Evolutionary conservation across 2,888 invertebrate species (phyloP).

Genomic region (Drosophila rubida): DNA sequence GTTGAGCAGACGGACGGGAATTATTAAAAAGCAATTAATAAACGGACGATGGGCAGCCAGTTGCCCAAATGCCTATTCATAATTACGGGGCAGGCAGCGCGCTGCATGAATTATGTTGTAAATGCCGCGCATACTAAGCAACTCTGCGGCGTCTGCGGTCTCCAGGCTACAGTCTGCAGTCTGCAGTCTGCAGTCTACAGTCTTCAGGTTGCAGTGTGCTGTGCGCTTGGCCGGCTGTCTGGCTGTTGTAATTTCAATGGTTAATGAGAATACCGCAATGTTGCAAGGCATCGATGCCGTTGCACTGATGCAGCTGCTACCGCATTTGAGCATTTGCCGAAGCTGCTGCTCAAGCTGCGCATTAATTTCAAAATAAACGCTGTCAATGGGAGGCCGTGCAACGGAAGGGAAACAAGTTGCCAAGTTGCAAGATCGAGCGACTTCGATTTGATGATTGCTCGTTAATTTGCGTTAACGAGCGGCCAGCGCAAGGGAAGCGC

Average conservation of each 20-base stretch:
- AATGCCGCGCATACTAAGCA: slow-evolving; percentile 70
- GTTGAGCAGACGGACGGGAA: slow-evolving; percentile 48
- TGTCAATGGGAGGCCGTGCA: slow-evolving; percentile 39
- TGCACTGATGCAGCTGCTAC: slow-evolving; percentile 64
- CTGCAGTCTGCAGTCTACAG: not conserved
- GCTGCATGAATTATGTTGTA: slow-evolving; percentile 78
- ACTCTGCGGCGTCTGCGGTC: not conserved
- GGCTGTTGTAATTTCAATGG: slow-evolving; percentile 72
- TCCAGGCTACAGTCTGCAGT: not conserved
- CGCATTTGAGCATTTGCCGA: slow-evolving; percentile 39
- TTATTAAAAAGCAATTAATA: slow-evolving; percentile 81
- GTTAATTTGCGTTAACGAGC: slow-evolving; percentile 81
- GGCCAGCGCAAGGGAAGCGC: slow-evolving; percentile 22
- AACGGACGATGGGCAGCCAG: slow-evolving; percentile 52
- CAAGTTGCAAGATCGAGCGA: slow-evolving; percentile 23
- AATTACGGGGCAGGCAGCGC: slow-evolving; percentile 59
- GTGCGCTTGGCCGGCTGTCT: slow-evolving; percentile 36
- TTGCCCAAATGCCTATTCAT: slow-evolving; percentile 70
- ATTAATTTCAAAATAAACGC: slow-evolving; percentile 77
- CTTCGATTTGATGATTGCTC: slow-evolving; percentile 82
- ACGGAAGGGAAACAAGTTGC: slow-evolving; percentile 1
- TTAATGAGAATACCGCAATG: slow-evolving; percentile 76
- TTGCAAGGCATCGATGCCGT: slow-evolving; percentile 53
- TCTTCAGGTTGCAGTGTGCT: not conserved
- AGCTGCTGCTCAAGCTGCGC: slow-evolving; percentile 37